Conservation (phyloP, 2,797 vertebrate species). For the Hoplostethus mediterraneus region DNA sequence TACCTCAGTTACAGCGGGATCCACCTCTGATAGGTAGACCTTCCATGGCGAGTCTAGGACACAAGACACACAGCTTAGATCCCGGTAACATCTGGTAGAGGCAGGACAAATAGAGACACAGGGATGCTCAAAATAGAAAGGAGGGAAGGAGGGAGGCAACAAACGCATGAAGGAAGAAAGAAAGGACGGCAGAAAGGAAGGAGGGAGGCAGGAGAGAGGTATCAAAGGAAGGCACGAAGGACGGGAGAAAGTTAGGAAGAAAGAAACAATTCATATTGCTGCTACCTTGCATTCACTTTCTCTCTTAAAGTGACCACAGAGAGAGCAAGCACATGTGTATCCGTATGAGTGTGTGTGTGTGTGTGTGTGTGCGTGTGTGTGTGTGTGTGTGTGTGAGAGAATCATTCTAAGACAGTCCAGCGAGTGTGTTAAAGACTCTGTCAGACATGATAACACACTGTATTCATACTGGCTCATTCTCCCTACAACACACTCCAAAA, state of each 20-base stretch:
- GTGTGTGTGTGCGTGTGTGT: constrained; percentile 6
- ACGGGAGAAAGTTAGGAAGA: constrained; percentile 34
- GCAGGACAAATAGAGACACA: constrained; percentile 43
- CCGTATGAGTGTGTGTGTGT: constrained; percentile 9
- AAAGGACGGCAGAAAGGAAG: constrained; percentile 31
- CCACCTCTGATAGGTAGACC: constrained; percentile 90
- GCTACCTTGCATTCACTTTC: constrained; percentile 39
- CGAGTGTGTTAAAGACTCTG: constrained; percentile 33
- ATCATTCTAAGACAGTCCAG: constrained; percentile 14
- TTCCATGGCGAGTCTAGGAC: constrained; percentile 95
- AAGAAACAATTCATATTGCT: constrained; percentile 48
- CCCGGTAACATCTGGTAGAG: constrained; percentile 52
- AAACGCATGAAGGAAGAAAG: constrained; percentile 3
- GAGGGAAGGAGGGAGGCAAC: constrained; percentile 14
- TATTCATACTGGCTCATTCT: constrained; percentile 38
- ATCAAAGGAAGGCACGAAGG: no score
- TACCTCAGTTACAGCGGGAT: constrained; percentile 83
- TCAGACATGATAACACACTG: constrained; percentile 42
- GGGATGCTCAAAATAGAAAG: constrained; percentile 26
- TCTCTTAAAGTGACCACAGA: constrained; percentile 46
- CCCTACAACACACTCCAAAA: constrained; percentile 33
- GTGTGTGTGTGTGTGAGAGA: constrained; percentile 14
- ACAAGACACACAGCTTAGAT: constrained; percentile 53
- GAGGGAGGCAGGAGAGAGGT: neutral
- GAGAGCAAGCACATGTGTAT: constrained; percentile 41